Evolutionary conservation across 2,797 vertebrate genomes (phyloP).

Genomic region (Yasuhikotakia modesta): DNA sequence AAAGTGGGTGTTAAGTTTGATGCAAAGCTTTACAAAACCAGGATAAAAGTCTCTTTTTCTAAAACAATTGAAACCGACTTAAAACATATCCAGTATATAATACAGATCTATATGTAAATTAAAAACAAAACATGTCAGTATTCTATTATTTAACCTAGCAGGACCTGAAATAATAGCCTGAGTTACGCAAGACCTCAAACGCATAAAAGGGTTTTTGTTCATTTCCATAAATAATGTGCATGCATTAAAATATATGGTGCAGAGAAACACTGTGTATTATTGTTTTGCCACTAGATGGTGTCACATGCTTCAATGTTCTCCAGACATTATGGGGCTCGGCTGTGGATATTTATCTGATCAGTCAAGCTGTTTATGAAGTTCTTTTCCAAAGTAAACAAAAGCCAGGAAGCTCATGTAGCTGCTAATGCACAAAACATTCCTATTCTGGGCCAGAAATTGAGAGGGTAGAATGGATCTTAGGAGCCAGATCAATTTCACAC

Average conservation of each 20-base stretch:
- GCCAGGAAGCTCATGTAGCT: conserved; percentile 26
- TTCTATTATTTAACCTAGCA: background rate
- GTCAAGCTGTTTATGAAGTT: conserved; percentile 40
- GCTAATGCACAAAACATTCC: conserved; percentile 45
- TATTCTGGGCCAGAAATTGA: conserved; percentile 28
- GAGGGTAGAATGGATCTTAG: conserved; percentile 23
- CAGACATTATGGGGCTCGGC: conserved; percentile 17
- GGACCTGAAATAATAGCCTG: background rate
- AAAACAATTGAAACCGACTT: background rate
- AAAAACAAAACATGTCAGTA: background rate
- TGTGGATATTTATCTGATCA: conserved; percentile 40
- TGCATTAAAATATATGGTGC: background rate
- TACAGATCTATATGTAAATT: background rate
- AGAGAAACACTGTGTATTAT: background rate
- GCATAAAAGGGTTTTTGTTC: background rate
- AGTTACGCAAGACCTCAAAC: background rate
- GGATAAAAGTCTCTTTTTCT: conserved; percentile 4
- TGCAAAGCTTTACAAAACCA: conserved; percentile 67
- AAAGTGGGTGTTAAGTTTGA: conserved; percentile 59
- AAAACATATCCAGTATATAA: too few relatives aligned
- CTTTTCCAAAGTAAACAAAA: conserved; percentile 40
- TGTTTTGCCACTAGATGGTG: conserved; percentile 45
- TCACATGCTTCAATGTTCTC: conserved; percentile 15
- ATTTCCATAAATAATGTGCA: conserved; percentile 10
- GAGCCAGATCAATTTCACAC: conserved; percentile 39